Evolutionary conservation across 2,113 vertebrate species (phyloP).

Genomic region (Arizona elegans): DNA sequence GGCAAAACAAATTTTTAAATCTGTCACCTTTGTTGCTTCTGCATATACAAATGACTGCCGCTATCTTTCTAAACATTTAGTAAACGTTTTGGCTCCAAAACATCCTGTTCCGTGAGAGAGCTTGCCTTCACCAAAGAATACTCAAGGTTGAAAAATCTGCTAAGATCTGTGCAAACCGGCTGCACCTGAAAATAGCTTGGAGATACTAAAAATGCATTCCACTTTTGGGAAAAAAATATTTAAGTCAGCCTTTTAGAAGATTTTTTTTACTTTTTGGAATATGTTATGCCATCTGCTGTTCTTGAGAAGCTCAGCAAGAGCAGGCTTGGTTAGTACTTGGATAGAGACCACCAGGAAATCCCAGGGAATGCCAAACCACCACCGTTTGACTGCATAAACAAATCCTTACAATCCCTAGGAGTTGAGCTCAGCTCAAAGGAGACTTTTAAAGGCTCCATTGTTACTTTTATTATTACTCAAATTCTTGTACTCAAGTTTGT

Average conservation of each 20-base stretch:
- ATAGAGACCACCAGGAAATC: background rate
- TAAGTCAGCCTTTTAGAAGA: background rate
- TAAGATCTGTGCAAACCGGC: background rate
- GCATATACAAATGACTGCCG: background rate
- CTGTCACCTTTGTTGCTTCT: background rate
- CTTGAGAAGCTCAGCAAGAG: background rate
- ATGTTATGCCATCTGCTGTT: background rate
- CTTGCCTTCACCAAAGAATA: background rate
- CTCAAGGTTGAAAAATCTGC: background rate
- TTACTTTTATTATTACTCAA: background rate
- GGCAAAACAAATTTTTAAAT: background rate
- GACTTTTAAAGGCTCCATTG: background rate
- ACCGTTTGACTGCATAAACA: background rate
- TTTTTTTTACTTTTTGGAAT: background rate
- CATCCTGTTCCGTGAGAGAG: background rate
- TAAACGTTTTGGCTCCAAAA: background rate
- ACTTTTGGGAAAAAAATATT: background rate
- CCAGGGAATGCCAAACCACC: background rate
- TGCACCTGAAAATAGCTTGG: background rate
- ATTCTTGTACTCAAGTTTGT: background rate
- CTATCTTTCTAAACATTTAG: background rate
- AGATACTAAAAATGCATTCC: background rate
- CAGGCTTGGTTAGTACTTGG: background rate
- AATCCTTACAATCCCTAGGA: background rate
- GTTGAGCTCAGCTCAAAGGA: background rate